Percentiles rank a stretch among this genome's conserved stretches.
These are phyloP conservation scores for Mnemiopsis leidyi DNA, from an alignment of 37 sponge, comb jelly and placozoan genomes.

Conservation along the genomic window DNA sequence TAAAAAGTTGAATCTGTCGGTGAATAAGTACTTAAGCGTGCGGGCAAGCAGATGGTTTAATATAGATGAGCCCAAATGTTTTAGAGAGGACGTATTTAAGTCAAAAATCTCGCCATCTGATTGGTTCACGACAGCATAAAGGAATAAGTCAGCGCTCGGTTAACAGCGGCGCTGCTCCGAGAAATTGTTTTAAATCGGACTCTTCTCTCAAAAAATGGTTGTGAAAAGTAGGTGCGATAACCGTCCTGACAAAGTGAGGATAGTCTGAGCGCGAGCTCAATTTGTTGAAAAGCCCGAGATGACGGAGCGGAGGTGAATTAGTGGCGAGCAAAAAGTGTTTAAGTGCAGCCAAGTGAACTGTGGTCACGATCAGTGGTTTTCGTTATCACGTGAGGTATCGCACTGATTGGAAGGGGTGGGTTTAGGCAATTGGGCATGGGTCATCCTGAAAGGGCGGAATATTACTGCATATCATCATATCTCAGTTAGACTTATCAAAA, in stretches of 20 bases:
- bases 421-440: neutral
- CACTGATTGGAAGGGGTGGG: too few species aligned
- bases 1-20: neutral
- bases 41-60: neutral
- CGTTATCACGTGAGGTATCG: neutral
- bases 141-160: neutral
- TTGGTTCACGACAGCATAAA: neutral
- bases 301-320: neutral
- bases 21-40: neutral
- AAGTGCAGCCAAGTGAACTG: neutral
- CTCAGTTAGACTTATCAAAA: neutral
- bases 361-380: neutral
- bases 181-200: neutral
- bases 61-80: neutral
- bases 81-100: neutral
- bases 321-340: neutral
- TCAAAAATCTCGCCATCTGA: neutral
- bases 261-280: neutral
- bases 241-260: neutral
- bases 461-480: too few species aligned
- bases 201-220: neutral
- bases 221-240: neutral
- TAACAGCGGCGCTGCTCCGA: neutral
- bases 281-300: neutral
- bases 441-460: too few species aligned